A percentile compares a stretch with the other conserved stretches of the same genome.
These are phyloP conservation scores for Mycalesis mineus DNA, from an alignment of 2,888 invertebrate species.

Conservation along the genomic window DNA sequence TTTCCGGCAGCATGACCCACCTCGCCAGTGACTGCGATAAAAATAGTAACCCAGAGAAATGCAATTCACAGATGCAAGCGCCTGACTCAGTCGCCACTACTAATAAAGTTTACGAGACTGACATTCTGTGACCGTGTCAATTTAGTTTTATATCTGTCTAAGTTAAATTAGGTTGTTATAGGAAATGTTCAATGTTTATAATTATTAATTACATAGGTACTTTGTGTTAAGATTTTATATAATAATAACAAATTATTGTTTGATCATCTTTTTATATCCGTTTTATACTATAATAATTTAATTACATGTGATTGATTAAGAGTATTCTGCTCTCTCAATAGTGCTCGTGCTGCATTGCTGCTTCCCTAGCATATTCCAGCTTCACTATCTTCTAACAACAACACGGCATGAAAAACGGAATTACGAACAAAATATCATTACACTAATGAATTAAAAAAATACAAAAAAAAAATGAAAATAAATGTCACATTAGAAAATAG, in stretches of 20 bases:
- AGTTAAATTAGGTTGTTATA: slow-evolving; percentile 29
- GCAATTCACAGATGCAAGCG: slow-evolving; percentile 32
- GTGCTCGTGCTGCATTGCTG: background rate
- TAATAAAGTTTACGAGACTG: slow-evolving; percentile 93
- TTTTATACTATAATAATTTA: background rate
- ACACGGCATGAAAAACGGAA: slow-evolving; percentile 37
- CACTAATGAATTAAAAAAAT: slow-evolving; percentile 27
- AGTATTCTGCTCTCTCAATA: slow-evolving; percentile 4
- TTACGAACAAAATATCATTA: slow-evolving; percentile 25
- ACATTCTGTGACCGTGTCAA: slow-evolving; percentile 87
- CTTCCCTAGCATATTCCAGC: background rate
- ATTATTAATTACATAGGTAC: background rate
- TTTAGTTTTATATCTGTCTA: slow-evolving; percentile 48
- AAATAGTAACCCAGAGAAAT: slow-evolving; percentile 27
- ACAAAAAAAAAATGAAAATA: slow-evolving; percentile 31
- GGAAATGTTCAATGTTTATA: slow-evolving; percentile 8
- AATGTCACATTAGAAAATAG: slow-evolving; percentile 19
- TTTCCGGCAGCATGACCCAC: slow-evolving; percentile 68
- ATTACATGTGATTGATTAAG: background rate
- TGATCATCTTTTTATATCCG: background rate
- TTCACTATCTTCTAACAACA: slow-evolving; percentile 8
- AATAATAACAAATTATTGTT: background rate
- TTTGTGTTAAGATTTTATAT: background rate
- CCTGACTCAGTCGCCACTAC: slow-evolving; percentile 75
- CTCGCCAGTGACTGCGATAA: slow-evolving; percentile 44